These are phyloP conservation scores for Brenthis ino DNA, from an alignment of 2,888 invertebrate species.

Conservation along the genomic window DNA sequence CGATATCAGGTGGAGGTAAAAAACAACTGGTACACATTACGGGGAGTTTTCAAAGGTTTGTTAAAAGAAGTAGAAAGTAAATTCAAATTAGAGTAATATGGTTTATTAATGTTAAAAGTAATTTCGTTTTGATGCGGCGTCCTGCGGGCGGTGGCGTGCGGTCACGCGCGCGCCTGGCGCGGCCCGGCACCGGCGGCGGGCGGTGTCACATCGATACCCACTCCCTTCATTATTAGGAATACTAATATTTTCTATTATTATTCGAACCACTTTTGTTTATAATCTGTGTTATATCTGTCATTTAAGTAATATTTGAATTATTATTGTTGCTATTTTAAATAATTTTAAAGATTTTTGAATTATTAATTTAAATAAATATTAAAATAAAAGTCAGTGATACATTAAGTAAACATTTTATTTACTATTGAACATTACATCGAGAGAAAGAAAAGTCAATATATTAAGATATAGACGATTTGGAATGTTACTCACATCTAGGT, in stretches of 20 bases:
- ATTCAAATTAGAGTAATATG: constrained; percentile 79
- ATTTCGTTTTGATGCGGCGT: constrained; percentile 67
- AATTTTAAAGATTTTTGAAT: neutral
- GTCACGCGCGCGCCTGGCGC: constrained; percentile 60
- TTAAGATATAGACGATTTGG: constrained; percentile 7
- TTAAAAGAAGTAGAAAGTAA: constrained; percentile 78
- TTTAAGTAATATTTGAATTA: no score
- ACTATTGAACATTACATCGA: constrained; percentile 21
- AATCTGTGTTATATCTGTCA: no score
- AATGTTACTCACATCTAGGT: constrained; percentile 17
- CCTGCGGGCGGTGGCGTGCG: constrained; percentile 61
- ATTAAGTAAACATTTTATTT: constrained; percentile 26
- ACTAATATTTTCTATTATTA: neutral
- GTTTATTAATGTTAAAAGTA: constrained; percentile 80
- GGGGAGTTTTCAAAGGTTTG: constrained; percentile 72
- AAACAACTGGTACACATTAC: constrained; percentile 78
- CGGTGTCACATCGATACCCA: constrained; percentile 35
- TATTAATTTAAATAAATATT: neutral
- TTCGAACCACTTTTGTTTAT: no score
- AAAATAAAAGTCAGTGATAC: constrained; percentile 11
- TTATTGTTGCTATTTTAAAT: neutral
- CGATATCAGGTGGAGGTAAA: constrained; percentile 73
- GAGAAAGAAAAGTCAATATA: neutral
- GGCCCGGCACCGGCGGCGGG: constrained; percentile 46
- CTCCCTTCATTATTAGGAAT: constrained; percentile 39